A percentile compares a stretch with the other conserved stretches of the same genome.
phyloP scores from a whole-genome alignment of 2,113 vertebrate genomes.

The Bos javanicus region DNA sequence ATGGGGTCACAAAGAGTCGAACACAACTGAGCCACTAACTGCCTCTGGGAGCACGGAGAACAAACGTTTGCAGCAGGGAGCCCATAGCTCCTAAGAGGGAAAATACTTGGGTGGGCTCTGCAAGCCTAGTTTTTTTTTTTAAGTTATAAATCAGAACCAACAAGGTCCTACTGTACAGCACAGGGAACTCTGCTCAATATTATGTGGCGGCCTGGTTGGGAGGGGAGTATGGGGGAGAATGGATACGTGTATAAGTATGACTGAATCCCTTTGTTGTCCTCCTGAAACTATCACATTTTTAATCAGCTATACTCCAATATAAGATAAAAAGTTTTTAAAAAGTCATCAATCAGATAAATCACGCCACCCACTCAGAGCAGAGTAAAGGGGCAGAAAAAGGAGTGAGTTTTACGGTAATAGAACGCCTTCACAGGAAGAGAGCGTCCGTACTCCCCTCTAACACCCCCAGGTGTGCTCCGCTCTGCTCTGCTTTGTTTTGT shows the following conservation, averaged over 20 bases:
- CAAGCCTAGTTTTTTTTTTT: background rate
- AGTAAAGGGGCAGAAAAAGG: background rate
- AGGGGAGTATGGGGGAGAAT: background rate
- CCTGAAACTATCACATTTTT: background rate
- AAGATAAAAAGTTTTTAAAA: background rate
- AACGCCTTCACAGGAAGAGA: background rate
- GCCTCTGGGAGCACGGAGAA: background rate
- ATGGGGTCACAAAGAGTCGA: background rate
- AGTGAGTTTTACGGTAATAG: background rate
- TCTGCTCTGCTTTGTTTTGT: background rate
- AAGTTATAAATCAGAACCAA: background rate
- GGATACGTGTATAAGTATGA: background rate
- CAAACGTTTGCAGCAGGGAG: background rate
- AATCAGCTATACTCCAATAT: background rate
- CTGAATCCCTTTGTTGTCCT: background rate
- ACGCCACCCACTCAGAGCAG: rapidly evolving
- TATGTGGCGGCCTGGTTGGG: background rate
- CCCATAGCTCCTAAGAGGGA: background rate
- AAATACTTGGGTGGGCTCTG: background rate
- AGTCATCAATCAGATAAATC: background rate
- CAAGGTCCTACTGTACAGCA: background rate
- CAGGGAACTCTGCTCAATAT: background rate
- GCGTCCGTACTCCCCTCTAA: no score
- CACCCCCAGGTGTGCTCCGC: no score
- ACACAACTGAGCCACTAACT: background rate